These are phyloP conservation scores for Centropus unirufus DNA, from an alignment of 2,113 vertebrate species.

Conservation along the genomic window DNA sequence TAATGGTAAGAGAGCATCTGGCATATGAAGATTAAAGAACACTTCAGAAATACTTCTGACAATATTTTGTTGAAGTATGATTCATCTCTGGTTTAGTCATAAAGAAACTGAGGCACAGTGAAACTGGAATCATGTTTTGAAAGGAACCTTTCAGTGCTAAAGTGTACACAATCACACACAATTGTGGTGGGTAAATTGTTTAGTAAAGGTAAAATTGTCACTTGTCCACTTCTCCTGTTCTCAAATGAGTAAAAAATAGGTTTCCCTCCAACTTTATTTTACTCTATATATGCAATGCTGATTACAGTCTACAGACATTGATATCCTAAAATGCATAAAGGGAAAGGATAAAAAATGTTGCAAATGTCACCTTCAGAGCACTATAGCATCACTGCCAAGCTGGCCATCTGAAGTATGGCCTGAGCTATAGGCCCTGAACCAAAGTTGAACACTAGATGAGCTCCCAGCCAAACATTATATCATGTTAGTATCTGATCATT, in stretches of 20 bases:
- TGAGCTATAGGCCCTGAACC: no score
- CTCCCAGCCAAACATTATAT: no score
- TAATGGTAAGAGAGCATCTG: neutral
- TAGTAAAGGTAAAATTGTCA: neutral
- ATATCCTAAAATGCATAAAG: neutral
- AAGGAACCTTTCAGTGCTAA: neutral
- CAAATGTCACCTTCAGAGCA: neutral
- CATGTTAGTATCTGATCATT: no score
- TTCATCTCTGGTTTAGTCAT: neutral
- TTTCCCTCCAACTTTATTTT: neutral
- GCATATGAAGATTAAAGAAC: slow-evolving; percentile 17
- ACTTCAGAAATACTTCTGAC: neutral
- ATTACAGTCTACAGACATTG: neutral
- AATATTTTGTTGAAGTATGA: neutral
- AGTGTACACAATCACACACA: neutral
- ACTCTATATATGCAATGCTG: neutral
- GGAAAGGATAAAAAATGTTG: neutral
- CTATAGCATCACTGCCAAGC: neutral
- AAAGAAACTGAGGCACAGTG: neutral
- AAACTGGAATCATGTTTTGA: neutral
- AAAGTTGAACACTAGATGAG: no score
- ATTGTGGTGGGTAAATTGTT: neutral
- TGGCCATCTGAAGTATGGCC: neutral
- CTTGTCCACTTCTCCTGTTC: neutral
- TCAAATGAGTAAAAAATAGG: neutral